Evolutionary conservation across 2,888 invertebrate species (phyloP), one percentile per base, ranked within the genome.

Genomic region (Imbricaverruca yamaguchii): DNA sequence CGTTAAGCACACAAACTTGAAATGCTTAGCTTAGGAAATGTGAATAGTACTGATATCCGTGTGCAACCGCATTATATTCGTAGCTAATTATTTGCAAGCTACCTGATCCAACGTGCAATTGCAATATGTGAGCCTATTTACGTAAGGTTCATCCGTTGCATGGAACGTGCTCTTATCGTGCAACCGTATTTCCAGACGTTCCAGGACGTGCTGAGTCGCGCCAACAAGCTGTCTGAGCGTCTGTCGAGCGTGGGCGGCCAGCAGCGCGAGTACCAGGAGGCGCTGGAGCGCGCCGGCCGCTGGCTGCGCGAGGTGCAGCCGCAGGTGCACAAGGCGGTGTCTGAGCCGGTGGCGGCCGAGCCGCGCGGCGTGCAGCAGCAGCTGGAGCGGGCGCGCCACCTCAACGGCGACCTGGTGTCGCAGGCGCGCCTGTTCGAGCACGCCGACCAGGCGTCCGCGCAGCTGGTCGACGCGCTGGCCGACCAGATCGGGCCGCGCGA

Each of bases 311-410:
- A 93, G 84, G 92, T 92, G 8, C 93, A 93, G 86, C 94, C 94
- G 0, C 91, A 92, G 87, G 92, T 92, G 0, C 91, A 91, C 69
- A 91, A 92, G 81, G 88, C 94, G 21, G 89, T 96, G 2, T 92
- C 93, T 0, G 96, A 96, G 87, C 92, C 93, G 0, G 90, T 95
- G 77, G 95, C 93, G 39, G 94, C 94, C 0, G 96, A 96, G 85
- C 94, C 96, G 0, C 92, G 93, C 85, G 91, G 93, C 2, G 93
- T 97, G 0, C 95, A 96, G 86, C 92, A 95, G 39, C 97, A 97
- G 87, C 90, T 97, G 81, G 91, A 92, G 83, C 91, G 92, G 83
- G 93, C 96, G 7, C 96, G 95, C 88, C 89, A 92, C 0, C 88
- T 97, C 74, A 94, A 95, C 87, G 93, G 92, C 85, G 97, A 97